These are phyloP conservation scores for Anthrax anthrax DNA, from an alignment of 2,888 invertebrate species.

Conservation along the genomic window DNA sequence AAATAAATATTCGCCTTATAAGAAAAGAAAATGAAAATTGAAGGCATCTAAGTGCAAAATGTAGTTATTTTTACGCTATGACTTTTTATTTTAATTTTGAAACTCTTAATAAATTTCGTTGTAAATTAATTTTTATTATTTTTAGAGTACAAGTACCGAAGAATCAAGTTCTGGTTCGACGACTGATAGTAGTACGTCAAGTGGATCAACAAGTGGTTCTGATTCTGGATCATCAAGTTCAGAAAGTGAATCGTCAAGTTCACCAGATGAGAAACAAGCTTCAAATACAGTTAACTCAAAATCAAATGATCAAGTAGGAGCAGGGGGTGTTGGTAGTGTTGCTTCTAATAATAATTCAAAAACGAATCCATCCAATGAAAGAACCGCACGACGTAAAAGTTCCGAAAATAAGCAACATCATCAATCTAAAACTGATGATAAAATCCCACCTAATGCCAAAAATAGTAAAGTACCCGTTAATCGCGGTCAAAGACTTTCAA, in stretches of 20 bases:
- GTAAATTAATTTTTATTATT: constrained; percentile 7
- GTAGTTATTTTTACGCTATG: no score
- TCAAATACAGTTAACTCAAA: constrained; percentile 14
- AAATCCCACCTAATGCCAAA: constrained; percentile 15
- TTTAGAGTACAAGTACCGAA: constrained; percentile 38
- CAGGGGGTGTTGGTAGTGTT: constrained; percentile 18
- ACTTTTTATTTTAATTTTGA: neutral
- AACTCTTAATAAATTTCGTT: no score
- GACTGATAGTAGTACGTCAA: constrained; percentile 50
- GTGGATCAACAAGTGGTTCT: constrained; percentile 54
- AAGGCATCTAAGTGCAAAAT: no score
- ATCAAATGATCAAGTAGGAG: constrained; percentile 23
- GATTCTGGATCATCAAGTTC: constrained; percentile 55
- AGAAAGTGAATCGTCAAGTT: constrained; percentile 54
- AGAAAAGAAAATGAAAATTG: no score
- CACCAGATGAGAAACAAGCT: constrained; percentile 28
- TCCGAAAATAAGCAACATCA: constrained; percentile 19
- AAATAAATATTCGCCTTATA: no score
- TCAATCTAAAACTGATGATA: constrained; percentile 20
- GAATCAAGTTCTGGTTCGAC: constrained; percentile 51
- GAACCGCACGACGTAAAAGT: constrained; percentile 14
- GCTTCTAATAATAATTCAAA: constrained; percentile 14
- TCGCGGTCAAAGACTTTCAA: constrained; percentile 31
- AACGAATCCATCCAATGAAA: neutral
- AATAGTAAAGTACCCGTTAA: constrained; percentile 24